Evolutionary conservation across 2,113 vertebrate genomes (phyloP).

Genomic region (Dendropsophus ebraccatus): DNA sequence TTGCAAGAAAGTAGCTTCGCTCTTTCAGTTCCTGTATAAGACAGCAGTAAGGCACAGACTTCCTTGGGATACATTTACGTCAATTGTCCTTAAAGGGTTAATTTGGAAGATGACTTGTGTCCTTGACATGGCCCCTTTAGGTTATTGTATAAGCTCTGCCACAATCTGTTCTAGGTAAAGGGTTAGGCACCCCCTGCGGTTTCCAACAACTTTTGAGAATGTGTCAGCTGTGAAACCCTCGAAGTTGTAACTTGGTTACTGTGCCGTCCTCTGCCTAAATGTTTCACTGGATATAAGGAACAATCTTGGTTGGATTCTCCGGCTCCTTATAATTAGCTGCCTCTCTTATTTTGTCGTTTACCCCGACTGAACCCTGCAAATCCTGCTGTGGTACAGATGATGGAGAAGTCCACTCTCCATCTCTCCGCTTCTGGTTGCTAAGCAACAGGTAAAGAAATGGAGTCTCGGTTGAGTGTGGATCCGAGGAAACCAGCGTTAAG

Average conservation of each 20-base stretch:
- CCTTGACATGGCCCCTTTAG: too few relatives aligned
- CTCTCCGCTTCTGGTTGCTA: slow-evolving; percentile 31
- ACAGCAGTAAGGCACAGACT: too few relatives aligned
- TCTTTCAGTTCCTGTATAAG: too few relatives aligned
- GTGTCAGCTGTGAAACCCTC: neutral
- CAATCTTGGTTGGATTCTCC: neutral
- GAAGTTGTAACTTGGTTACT: neutral
- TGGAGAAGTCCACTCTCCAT: slow-evolving; percentile 13
- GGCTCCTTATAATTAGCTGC: slow-evolving; percentile 26
- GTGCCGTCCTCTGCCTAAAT: neutral
- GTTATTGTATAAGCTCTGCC: too few relatives aligned
- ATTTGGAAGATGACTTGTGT: too few relatives aligned
- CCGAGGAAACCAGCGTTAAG: too few relatives aligned
- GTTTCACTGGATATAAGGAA: neutral
- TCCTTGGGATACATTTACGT: too few relatives aligned
- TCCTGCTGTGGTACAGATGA: slow-evolving; percentile 23
- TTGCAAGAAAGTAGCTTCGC: too few relatives aligned
- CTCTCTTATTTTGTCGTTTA: neutral
- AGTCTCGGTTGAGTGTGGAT: slow-evolving; percentile 7
- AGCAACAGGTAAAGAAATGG: slow-evolving; percentile 50
- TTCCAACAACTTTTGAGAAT: neutral
- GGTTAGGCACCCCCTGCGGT: too few relatives aligned
- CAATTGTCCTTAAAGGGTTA: too few relatives aligned
- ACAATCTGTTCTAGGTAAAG: neutral
- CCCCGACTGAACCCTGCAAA: slow-evolving; percentile 41